phyloP scores from a whole-genome alignment of 2,113 vertebrate genomes.

The Antechinus stuartii region DNA sequence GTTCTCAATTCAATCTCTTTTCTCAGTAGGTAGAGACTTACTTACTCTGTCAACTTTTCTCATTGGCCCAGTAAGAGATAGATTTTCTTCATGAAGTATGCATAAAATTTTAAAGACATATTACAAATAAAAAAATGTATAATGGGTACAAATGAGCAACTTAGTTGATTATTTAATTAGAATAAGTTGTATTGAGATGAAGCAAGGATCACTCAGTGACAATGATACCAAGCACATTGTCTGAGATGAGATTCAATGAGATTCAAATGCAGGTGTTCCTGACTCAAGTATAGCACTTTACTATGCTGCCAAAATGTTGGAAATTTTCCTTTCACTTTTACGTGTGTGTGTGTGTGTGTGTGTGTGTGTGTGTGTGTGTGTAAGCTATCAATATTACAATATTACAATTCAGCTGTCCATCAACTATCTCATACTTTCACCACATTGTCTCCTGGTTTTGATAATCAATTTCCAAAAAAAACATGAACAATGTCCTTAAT shows the following conservation, averaged over 20 bases:
- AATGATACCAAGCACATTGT: background rate
- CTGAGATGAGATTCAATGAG: background rate
- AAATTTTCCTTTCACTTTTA: background rate
- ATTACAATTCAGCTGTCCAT: background rate
- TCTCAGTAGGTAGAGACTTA: slow-evolving; percentile 50
- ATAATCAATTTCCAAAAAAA: background rate
- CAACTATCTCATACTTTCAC: background rate
- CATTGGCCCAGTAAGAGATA: background rate
- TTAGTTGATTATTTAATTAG: background rate
- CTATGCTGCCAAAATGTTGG: background rate
- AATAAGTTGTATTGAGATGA: slow-evolving; percentile 45
- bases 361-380: no score
- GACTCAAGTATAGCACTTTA: background rate
- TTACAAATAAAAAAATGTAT: background rate
- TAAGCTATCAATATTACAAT: background rate
- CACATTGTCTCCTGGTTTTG: background rate
- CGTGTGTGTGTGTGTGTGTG: no score
- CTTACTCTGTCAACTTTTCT: slow-evolving; percentile 42
- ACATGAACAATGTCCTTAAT: background rate
- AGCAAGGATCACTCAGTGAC: background rate
- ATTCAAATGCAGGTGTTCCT: background rate
- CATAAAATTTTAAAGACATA: slow-evolving; percentile 3
- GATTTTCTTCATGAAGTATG: background rate
- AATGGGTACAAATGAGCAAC: slow-evolving; percentile 12
- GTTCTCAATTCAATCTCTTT: slow-evolving; percentile 56